Conservation (phyloP, 2,113 vertebrate species). For the Oriolus oriolus region DNA sequence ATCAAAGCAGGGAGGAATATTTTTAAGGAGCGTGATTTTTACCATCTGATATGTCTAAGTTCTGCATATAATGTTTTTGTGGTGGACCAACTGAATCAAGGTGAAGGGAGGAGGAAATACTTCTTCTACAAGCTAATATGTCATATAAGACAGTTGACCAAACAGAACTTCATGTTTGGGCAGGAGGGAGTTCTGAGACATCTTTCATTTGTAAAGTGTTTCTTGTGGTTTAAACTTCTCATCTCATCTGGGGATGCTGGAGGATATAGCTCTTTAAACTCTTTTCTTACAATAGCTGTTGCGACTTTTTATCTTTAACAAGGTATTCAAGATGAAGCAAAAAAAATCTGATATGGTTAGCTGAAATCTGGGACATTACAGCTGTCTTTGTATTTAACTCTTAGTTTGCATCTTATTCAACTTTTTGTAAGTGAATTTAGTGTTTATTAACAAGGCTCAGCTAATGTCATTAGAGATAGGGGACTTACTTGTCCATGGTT, state of each 20-base stretch:
- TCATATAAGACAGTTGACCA: background rate
- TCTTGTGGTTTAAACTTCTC: background rate
- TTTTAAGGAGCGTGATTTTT: background rate
- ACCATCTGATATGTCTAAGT: background rate
- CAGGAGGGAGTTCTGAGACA: background rate
- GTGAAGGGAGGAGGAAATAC: background rate
- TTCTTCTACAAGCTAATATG: background rate
- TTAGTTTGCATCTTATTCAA: background rate
- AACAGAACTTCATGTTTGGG: background rate
- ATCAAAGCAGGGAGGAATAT: background rate
- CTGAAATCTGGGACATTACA: background rate
- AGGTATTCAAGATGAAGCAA: background rate
- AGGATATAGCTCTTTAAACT: background rate
- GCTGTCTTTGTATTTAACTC: background rate
- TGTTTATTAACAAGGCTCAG: background rate
- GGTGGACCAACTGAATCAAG: background rate
- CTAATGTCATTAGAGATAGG: background rate
- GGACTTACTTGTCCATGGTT: background rate
- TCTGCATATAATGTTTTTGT: background rate
- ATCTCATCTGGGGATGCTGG: background rate
- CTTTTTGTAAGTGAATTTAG: background rate
- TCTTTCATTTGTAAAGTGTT: background rate
- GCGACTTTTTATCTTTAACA: background rate
- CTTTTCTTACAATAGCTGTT: background rate
- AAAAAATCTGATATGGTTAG: background rate